phyloP scores from a whole-genome alignment of 2,113 vertebrate species.

The Pipra filicauda region DNA sequence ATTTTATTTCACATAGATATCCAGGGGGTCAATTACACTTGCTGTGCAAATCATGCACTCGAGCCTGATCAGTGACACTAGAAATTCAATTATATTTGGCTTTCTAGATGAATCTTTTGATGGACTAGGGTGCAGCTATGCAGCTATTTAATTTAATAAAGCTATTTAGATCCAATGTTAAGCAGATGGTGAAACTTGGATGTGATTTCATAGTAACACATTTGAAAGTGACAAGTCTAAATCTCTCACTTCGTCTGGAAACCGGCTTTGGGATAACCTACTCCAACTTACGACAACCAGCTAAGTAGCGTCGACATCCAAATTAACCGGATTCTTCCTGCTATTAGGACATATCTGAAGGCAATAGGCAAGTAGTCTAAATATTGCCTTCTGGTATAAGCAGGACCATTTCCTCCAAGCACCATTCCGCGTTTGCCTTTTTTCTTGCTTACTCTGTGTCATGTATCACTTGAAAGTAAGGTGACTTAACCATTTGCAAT shows the following conservation, averaged over 20 bases:
- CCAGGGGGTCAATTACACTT: not conserved
- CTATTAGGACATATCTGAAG: not conserved
- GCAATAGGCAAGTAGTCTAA: not conserved
- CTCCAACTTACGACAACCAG: not conserved
- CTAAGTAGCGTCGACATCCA: not conserved
- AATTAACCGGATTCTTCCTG: not conserved
- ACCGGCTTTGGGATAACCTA: conserved; percentile 1
- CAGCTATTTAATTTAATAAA: conserved; percentile 7
- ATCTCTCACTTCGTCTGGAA: conserved; percentile 41
- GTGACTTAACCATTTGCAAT: not conserved
- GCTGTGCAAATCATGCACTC: not conserved
- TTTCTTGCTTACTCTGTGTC: not conserved
- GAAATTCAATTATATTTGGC: not conserved
- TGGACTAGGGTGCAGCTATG: not conserved
- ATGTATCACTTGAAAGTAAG: fast-evolving
- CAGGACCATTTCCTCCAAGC: not conserved
- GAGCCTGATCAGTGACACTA: not conserved
- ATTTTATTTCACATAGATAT: not conserved
- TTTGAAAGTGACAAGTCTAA: conserved; percentile 39
- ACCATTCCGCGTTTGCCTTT: not conserved
- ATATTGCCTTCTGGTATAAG: not conserved
- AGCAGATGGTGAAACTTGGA: conserved; percentile 59
- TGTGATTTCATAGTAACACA: conserved; percentile 48
- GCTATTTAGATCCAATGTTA: not conserved
- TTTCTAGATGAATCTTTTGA: not conserved